Evolutionary conservation across 2,888 invertebrate species (phyloP).

Genomic region (Drosophila stalkeri): DNA sequence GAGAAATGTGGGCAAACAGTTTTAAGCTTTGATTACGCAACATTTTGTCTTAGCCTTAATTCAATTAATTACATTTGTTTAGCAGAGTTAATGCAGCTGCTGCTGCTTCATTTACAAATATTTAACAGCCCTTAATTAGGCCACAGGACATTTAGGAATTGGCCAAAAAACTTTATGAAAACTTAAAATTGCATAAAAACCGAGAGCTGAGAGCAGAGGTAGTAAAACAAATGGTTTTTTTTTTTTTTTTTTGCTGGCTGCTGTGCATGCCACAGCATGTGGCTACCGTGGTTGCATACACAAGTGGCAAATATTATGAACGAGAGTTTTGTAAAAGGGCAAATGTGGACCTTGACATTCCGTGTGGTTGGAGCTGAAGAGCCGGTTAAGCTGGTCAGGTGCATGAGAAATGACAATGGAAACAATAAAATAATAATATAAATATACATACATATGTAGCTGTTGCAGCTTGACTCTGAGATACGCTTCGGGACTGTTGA

Average conservation of each 20-base stretch:
- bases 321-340: constrained; percentile 1
- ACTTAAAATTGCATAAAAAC: constrained; percentile 13
- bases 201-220: no score
- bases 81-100: constrained; percentile 36
- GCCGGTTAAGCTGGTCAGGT: constrained; percentile 7
- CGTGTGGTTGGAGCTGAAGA: not conserved
- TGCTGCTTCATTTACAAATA: not conserved
- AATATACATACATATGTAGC: not conserved
- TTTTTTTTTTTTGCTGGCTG: not conserved
- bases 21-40: constrained; percentile 36
- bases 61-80: constrained; percentile 66
- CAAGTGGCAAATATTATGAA: constrained; percentile 38
- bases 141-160: constrained; percentile 25
- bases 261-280: constrained; percentile 28
- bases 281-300: constrained; percentile 32
- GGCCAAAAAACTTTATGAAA: constrained; percentile 1
- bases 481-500: not conserved
- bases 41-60: constrained; percentile 39
- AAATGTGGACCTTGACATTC: constrained; percentile 6
- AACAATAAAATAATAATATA: not conserved
- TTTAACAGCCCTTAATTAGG: constrained; percentile 44
- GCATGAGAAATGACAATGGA: not conserved
- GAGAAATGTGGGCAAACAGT: not conserved
- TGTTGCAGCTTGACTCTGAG: not conserved
- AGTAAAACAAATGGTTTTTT: not conserved